Evolutionary conservation across 2,113 vertebrate genomes (phyloP), one percentile per base, ranked within the genome.

Genomic region (Sigmodon hispidus): DNA sequence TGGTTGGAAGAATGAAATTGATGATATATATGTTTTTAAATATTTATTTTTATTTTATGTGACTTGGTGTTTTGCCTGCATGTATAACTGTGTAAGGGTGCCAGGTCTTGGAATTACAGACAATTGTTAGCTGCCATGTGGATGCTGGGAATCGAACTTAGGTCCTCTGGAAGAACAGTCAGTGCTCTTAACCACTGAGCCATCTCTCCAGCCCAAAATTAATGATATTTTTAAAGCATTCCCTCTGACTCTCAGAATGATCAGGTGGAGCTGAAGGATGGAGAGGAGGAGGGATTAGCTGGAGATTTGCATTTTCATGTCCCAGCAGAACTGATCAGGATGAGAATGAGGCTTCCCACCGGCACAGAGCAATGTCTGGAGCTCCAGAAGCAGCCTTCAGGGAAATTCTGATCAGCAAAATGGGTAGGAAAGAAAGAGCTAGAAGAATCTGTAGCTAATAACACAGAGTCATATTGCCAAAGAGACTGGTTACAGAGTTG

Each of bases 1-100:
- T 80, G 77, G 21, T 85, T 89, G 52, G 67, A 80, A 91, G 50
- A 85, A 95, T 93, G 45, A 87, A 65, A 85, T 95, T 31, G 75
- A 92, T 80, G 43, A 75, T 34, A 48, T 61, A n/a, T n/a, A n/a
- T n/a, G n/a, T n/a, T n/a, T n/a, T n/a, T n/a, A n/a, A n/a, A n/a
- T n/a, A n/a, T n/a, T n/a, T n/a, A n/a, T n/a, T n/a, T n/a, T n/a
- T n/a, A n/a, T n/a, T n/a, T n/a, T n/a, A n/a, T n/a, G n/a, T n/a
- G n/a, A n/a, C n/a, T n/a, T n/a, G n/a, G n/a, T n/a, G n/a, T n/a
- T n/a, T n/a, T n/a, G n/a, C n/a, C n/a, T n/a, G n/a, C n/a, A n/a
- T n/a, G n/a, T n/a, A n/a, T n/a, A n/a, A n/a, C n/a, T n/a, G n/a
- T n/a, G n/a, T n/a, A n/a, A n/a, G n/a, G n/a, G n/a, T n/a, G n/a